Conservation (phyloP, 2,888 invertebrate species). For the Brassicogethes aeneus region DNA sequence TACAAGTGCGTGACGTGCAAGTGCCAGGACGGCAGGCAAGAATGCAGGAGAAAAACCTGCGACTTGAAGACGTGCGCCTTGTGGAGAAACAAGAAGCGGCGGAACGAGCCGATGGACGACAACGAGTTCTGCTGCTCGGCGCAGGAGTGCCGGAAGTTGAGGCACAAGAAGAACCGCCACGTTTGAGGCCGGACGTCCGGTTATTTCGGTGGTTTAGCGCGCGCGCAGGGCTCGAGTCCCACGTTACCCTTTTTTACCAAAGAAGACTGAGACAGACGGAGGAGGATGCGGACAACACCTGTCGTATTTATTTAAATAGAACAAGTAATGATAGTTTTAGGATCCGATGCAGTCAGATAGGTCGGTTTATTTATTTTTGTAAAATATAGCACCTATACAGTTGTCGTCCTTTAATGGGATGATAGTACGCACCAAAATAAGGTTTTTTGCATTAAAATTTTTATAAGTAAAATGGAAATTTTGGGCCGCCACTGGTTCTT, state of each 20-base stretch:
- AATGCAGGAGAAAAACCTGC: slow-evolving; percentile 74
- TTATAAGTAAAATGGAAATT: too few species aligned
- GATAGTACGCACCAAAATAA: too few species aligned
- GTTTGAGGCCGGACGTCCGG: slow-evolving; percentile 5
- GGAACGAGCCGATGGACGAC: slow-evolving; percentile 42
- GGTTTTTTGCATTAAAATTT: too few species aligned
- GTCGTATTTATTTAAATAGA: slow-evolving; percentile 31
- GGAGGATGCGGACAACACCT: slow-evolving; percentile 25
- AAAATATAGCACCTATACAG: too few species aligned
- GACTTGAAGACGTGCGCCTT: slow-evolving; percentile 60
- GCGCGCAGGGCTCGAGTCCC: slow-evolving; percentile 19
- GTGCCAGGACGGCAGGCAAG: slow-evolving; percentile 79
- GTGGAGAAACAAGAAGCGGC: slow-evolving; percentile 39
- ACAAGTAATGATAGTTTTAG: neutral
- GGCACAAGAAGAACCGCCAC: slow-evolving; percentile 24
- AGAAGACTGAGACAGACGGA: slow-evolving; percentile 46
- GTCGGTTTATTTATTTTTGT: slow-evolving; percentile 13
- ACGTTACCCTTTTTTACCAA: slow-evolving; percentile 48
- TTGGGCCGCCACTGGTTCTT: too few species aligned
- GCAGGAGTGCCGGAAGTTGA: slow-evolving; percentile 31
- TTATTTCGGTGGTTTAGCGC: slow-evolving; percentile 4
- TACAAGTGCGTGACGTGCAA: slow-evolving; percentile 87
- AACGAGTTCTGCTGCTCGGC: slow-evolving; percentile 35
- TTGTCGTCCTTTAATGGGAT: too few species aligned
- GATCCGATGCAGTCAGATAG: slow-evolving; percentile 8